Evolutionary conservation across 2,888 invertebrate genomes (phyloP), one percentile per base, ranked within the genome.

Genomic region (Tortricodes alternella): DNA sequence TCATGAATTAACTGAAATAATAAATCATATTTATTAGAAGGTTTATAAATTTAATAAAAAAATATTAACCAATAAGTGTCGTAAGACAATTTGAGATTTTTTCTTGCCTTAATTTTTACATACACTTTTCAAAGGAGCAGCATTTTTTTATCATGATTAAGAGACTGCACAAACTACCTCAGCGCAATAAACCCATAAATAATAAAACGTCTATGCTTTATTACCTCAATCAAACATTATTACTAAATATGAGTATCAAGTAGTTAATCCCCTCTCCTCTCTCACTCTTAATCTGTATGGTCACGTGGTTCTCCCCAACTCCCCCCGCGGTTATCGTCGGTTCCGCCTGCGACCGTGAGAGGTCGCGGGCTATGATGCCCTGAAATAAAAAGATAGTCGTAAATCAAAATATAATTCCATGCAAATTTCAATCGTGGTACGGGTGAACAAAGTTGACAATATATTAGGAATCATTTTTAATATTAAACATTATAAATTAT

Each of bases 361-460:
- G 71, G 62, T 88, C 88, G 46, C 85, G 73, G 19, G 83, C 84
- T 53, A 85, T 80, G 66, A 87, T 82, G 7, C 78, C 86, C 87
- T 87, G 80, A 3, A 53, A 53, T 2, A 32, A 16, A 21, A 3
- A 29, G 5, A n/a, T 9, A 9, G 5, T 6, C 15, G n/a, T 34
- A 11, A 43, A 8, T 2, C 4, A 74, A 77, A 46, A 15, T 18
- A 29, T 0, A 21, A 27, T 35, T 15, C 3, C 2, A 34, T 43
- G 32, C n/a, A 15, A 27, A 19, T 13, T 32, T 13, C 34, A 19
- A 18, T n/a, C n/a, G n/a, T n/a, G n/a, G n/a, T n/a, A n/a, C n/a
- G n/a, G n/a, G n/a, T n/a, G n/a, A n/a, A n/a, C n/a, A n/a, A n/a
- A n/a, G n/a, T n/a, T n/a, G n/a, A n/a, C n/a, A n/a, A n/a, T n/a